Evolutionary conservation across 2,113 vertebrate species (phyloP), one percentile per base, ranked within the genome.

Genomic region (Condylura cristata): DNA sequence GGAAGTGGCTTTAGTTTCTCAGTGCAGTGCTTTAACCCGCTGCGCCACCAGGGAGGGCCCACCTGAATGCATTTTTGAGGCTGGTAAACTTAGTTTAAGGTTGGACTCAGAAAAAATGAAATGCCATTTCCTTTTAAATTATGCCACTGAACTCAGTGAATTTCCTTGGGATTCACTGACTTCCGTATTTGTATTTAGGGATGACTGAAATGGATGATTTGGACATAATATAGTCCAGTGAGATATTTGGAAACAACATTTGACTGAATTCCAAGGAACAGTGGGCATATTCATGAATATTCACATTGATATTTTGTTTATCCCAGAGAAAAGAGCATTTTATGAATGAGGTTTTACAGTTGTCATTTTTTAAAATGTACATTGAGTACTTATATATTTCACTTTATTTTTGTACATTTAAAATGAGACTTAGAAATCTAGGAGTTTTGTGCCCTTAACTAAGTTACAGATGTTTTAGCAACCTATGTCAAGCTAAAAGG

Each of bases 21-120:
- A n/a, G n/a, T n/a, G n/a, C n/a, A n/a, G n/a, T n/a, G n/a, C n/a
- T n/a, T n/a, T n/a, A n/a, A n/a, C n/a, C n/a, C n/a, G n/a, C n/a
- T n/a, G n/a, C n/a, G n/a, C n/a, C n/a, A n/a, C n/a, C n/a, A n/a
- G n/a, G n/a, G n/a, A n/a, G n/a, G n/a, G n/a, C n/a, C n/a, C n/a
- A n/a, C n/a, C n/a, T n/a, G n/a, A 88, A 84, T 88, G 8, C 20
- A 48, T 68, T 92, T 90, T 93, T 86, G 32, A 95, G 44, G 18
- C 28, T 71, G 85, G 71, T 18, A 18, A 94, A 44, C 16, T 58
- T 46, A 95, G 39, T 92, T 53, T 68, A 78, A 89, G 68, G 8
- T 81, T 80, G 48, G 28, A 74, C 34, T 76, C 34, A 79, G 61
- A 56, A 48, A 95, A 85, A 63, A 22, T 18, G 26, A 87, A 63